Base-by-base conservation (phyloP, 1,140 invertebrate genomes). In the Lordiphosa stackelbergi region DNA sequence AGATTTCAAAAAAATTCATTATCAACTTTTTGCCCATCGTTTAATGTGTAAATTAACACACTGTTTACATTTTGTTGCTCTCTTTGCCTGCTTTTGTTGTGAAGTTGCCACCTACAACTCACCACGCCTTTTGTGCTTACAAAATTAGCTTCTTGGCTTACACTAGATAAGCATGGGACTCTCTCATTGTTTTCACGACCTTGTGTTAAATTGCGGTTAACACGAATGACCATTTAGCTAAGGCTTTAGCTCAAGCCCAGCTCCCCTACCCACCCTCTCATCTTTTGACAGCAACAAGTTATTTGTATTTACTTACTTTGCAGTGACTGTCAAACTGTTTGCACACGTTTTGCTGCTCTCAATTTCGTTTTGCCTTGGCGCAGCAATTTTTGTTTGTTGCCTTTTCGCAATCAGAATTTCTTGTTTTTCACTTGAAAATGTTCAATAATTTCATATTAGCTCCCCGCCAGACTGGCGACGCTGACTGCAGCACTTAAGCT, bases 41-140 rank as follows among this genome's bases (percentile, higher is more conserved):
- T 37, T 24, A 65, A 51, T 49, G 55, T 61, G 61, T 51, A 83
- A 71, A 81, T 83, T 83, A 83, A 83, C 77, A 83, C 75, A 63
- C 77, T 81, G 72, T 83, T 83, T 81, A 69, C 73, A 72, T 63
- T 56, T 38, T 64, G 42, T 55, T 61, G 24, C 13, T 37, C 22
- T 22, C 54, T 52, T 57, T 47, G 31, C 36, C 37, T 24, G 3
- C 36, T 35, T 37, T 6, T 51, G 19, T 11, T 51, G 48, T 28
- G 28, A 3, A n/a, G 19, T 5, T 40, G 36, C 13, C n/a, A 13
- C 11, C 9, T 19, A 22, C 11, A 12, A 9, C 35, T 36, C 34
- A 5, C 37, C 37, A 41, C 16, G 38, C 34, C 9, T 38, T 60
- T 60, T 69, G 63, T 55, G 53, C 63, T 62, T 52, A 54, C 66